Evolutionary conservation across 2,888 invertebrate genomes (phyloP).

Genomic region (Pterostichus niger): DNA sequence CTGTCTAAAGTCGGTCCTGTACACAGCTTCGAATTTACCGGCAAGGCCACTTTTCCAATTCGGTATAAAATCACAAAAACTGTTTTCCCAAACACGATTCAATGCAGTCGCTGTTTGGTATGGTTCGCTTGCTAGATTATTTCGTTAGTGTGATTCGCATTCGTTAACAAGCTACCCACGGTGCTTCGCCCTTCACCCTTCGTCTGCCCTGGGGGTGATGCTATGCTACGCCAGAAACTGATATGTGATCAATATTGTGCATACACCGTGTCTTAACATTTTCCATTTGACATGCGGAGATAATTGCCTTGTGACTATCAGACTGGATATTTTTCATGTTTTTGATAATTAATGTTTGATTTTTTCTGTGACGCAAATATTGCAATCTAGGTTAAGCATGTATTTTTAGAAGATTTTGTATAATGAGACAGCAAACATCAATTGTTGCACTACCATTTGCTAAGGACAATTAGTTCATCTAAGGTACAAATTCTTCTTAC

Average conservation of each 20-base stretch:
- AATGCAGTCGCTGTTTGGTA: constrained; percentile 10
- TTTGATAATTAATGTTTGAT: constrained; percentile 24
- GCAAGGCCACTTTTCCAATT: no score
- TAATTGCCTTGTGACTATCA: constrained; percentile 35
- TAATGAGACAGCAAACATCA: no score
- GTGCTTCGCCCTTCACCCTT: neutral
- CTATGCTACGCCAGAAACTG: neutral
- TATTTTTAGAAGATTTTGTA: no score
- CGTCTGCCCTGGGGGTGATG: no score
- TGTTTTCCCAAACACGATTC: constrained; percentile 24
- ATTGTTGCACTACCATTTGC: no score
- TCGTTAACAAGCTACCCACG: neutral
- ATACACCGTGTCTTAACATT: constrained; percentile 43
- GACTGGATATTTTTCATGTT: constrained; percentile 15
- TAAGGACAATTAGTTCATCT: no score
- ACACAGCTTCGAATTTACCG: no score
- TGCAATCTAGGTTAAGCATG: no score
- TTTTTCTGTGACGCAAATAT: neutral
- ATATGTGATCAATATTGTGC: constrained; percentile 47
- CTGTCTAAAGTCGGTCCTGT: no score
- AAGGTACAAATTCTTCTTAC: no score
- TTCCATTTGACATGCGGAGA: constrained; percentile 38
- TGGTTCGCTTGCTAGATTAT: neutral
- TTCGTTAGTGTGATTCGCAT: constrained; percentile 15
- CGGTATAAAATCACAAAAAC: constrained; percentile 31